Conservation (phyloP, 2,797 vertebrate species). For the Channa striata region DNA sequence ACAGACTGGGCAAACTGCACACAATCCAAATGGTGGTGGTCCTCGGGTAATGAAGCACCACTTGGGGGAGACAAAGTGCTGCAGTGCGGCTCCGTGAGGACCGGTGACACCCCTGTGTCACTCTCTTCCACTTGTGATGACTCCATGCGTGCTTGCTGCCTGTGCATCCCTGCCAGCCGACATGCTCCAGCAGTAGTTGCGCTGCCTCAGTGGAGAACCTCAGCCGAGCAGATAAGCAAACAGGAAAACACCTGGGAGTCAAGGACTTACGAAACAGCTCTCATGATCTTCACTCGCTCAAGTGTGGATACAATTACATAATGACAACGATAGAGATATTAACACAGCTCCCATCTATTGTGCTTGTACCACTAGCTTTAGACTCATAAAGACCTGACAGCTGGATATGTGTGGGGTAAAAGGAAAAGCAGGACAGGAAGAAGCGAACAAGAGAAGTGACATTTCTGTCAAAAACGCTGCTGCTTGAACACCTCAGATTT, state of each 20-base stretch:
- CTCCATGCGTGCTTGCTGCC: constrained; percentile 31
- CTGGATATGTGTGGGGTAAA: not conserved
- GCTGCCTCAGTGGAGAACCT: constrained; percentile 24
- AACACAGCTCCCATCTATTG: not conserved
- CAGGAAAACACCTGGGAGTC: constrained; percentile 19
- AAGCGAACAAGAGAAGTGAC: constrained; percentile 20
- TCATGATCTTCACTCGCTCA: constrained; percentile 20
- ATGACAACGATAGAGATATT: constrained; percentile 1
- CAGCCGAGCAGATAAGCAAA: constrained; percentile 31
- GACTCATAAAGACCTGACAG: not conserved
- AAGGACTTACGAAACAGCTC: constrained; percentile 8
- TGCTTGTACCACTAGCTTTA: constrained; percentile 4
- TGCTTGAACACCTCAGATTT: constrained; percentile 2
- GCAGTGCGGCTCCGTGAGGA: constrained; percentile 62
- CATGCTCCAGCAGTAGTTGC: constrained; percentile 33
- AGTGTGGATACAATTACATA: not conserved
- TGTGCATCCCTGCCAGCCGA: constrained; percentile 27
- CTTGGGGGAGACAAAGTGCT: constrained; percentile 82
- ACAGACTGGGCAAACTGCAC: not conserved
- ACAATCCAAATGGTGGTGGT: constrained; percentile 8
- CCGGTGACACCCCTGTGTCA: constrained; percentile 29
- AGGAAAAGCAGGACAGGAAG: constrained; percentile 3
- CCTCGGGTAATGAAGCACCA: constrained; percentile 56
- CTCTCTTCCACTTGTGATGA: constrained; percentile 31
- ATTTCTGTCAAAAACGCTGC: constrained; percentile 13